Percentiles rank a stretch among this genome's conserved stretches.
These are phyloP conservation scores for Allobates femoralis DNA, from an alignment of 2,797 vertebrate genomes.

Conservation along the genomic window DNA sequence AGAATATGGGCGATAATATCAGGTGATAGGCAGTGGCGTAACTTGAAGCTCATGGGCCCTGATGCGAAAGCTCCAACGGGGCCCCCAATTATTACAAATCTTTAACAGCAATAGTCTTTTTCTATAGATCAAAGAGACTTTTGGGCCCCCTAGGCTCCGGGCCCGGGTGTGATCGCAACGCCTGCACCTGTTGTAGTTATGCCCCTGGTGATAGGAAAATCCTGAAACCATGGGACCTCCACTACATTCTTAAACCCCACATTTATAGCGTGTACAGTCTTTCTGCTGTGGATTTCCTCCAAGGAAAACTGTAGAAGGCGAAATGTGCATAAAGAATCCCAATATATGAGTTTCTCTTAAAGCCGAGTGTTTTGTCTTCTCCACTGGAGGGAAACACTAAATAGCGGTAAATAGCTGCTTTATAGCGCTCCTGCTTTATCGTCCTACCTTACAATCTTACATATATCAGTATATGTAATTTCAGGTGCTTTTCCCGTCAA, in stretches of 20 bases:
- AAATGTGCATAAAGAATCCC: neutral
- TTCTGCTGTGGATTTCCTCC: neutral
- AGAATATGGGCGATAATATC: no score
- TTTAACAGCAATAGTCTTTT: no score
- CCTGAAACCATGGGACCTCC: neutral
- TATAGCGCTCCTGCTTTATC: conserved; percentile 30
- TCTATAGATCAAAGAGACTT: no score
- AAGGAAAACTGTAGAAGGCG: neutral
- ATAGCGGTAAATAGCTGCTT: conserved; percentile 36
- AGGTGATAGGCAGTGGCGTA: no score
- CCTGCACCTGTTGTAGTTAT: no score
- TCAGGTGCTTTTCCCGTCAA: conserved; percentile 47
- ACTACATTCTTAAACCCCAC: neutral
- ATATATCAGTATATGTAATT: conserved; percentile 50
- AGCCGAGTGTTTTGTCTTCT: conserved; percentile 23
- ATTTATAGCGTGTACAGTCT: neutral
- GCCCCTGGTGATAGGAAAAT: no score
- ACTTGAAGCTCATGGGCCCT: no score
- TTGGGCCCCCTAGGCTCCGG: no score
- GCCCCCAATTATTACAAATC: no score
- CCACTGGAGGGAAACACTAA: conserved; percentile 7
- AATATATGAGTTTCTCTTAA: conserved; percentile 23
- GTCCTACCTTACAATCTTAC: conserved; percentile 31
- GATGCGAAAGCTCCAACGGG: no score
- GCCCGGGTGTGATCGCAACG: no score